Evolutionary conservation across 2,888 invertebrate genomes (phyloP).

Genomic region (Oscheius sp.): DNA sequence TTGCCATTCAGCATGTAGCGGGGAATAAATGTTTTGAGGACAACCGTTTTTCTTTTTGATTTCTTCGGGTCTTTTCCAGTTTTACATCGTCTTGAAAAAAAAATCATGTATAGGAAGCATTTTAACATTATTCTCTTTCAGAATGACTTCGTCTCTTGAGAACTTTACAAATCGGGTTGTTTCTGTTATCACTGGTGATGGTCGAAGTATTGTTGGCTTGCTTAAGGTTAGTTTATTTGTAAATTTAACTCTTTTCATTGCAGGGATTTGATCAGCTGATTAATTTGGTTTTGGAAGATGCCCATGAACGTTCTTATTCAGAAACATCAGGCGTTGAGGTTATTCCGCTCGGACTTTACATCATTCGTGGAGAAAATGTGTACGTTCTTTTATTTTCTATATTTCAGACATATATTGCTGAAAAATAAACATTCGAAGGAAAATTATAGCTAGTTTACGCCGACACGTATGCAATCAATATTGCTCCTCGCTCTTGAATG

Average conservation of each 20-base stretch:
- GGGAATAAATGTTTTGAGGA: conserved; percentile 52
- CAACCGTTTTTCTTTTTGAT: conserved; percentile 14
- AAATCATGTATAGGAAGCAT: no score
- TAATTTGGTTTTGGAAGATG: conserved; percentile 95
- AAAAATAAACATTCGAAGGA: not conserved
- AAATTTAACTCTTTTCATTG: not conserved
- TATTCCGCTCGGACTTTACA: conserved; percentile 94
- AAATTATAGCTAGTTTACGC: no score
- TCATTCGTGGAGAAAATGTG: conserved; percentile 97
- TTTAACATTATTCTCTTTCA: not conserved
- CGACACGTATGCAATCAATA: no score
- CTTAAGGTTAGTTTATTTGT: conserved; percentile 76
- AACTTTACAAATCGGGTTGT: conserved; percentile 72
- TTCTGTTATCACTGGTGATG: conserved; percentile 93
- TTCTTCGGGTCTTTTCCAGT: not conserved
- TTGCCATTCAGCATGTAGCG: conserved; percentile 26
- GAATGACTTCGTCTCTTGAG: conserved; percentile 65
- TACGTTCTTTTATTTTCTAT: conserved; percentile 70
- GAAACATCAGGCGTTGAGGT: conserved; percentile 84
- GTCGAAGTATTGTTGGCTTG: conserved; percentile 93
- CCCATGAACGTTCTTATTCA: conserved; percentile 97
- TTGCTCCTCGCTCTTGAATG: no score
- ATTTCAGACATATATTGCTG: no score
- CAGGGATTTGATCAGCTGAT: conserved; percentile 97
- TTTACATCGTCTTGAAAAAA: not conserved